These are phyloP conservation scores for Nerophis ophidion DNA, from an alignment of 2,113 vertebrate species.

Conservation along the genomic window DNA sequence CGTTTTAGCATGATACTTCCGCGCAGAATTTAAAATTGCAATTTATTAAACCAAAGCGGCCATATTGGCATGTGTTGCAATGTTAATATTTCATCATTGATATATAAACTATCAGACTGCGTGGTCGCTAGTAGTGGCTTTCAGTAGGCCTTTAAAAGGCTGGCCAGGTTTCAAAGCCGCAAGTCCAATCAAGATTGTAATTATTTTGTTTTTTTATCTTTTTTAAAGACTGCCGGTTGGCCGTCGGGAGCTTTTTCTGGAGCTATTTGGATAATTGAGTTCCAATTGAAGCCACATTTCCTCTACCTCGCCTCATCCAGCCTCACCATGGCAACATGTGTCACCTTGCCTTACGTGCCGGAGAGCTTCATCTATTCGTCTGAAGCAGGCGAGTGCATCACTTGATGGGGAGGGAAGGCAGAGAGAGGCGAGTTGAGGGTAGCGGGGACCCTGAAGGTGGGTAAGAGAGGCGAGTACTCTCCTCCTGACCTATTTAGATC, in stretches of 20 bases:
- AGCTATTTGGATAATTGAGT: constrained; percentile 48
- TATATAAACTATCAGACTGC: too few species aligned
- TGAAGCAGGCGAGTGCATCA: constrained; percentile 54
- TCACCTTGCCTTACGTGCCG: constrained; percentile 46
- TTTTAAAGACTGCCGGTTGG: constrained; percentile 4
- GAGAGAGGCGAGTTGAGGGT: constrained; percentile 17
- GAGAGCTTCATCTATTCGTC: constrained; percentile 55
- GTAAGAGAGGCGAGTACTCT: constrained; percentile 26
- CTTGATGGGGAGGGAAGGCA: constrained; percentile 16
- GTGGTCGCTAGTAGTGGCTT: too few species aligned
- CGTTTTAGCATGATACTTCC: too few species aligned
- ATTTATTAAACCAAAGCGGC: too few species aligned
- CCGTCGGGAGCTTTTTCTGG: constrained; percentile 24
- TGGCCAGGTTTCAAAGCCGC: neutral
- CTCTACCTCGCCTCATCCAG: constrained; percentile 30
- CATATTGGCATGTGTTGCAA: too few species aligned
- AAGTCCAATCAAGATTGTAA: constrained; percentile 6
- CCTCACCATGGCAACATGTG: constrained; percentile 62
- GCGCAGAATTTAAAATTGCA: too few species aligned
- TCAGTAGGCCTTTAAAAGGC: too few species aligned
- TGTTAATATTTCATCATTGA: too few species aligned
- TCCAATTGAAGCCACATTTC: constrained; percentile 28
- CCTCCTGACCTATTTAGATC: constrained; percentile 65
- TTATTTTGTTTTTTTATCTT: constrained; percentile 21
- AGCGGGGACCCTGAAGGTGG: constrained; percentile 46